Base-by-base conservation (phyloP, 2,888 invertebrate species). In the Hermaeophaga mercurialis region DNA sequence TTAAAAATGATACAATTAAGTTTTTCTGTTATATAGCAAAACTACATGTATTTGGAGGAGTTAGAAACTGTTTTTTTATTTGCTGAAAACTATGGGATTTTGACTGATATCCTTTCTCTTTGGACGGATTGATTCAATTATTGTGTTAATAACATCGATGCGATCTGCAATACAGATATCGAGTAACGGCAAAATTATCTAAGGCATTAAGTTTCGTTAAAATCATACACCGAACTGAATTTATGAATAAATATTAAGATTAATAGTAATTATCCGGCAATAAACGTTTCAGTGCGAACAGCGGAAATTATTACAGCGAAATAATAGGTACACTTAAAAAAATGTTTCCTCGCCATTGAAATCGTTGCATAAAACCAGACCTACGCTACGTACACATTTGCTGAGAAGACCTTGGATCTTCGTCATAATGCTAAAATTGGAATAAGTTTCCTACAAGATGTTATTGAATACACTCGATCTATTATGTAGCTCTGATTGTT, bases 311-410 rank as follows among this genome's bases (percentile, higher is more conserved):
- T 43, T 43, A 28, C 28, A 28, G 28, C 9, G 9, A 43, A 43
- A 43, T 43, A 43, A 43, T 43, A 43, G 43, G 22, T 43, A 12
- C 24, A 43, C 5, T 18, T 14, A 43, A 22, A 24, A 43, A 43
- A 43, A 43, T 24, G 43, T 43, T 43, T 43, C 43, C 43, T 43
- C 24, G 43, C 43, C 24, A 43, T 43, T 43, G 43, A 50, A 41
- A 52, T 24, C 11, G 15, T 52, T 52, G 43, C 52, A 52, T 52
- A 43, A 52, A 49, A 36, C 34, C 19, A 39, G 44, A 52, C 52
- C 52, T 44, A 52, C 52, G 44, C 17, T 24, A 43, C 33, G 22
- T 52, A 52, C 34, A 34, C 15, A 52, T 52, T 52, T 33, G 34
- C 24, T 11, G 8, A n/a, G n/a, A 43, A 39, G 15, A 17, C 52